Evolutionary conservation across 2,888 invertebrate species (phyloP), one percentile per base, ranked within the genome.

Genomic region (Epinotia nisella): DNA sequence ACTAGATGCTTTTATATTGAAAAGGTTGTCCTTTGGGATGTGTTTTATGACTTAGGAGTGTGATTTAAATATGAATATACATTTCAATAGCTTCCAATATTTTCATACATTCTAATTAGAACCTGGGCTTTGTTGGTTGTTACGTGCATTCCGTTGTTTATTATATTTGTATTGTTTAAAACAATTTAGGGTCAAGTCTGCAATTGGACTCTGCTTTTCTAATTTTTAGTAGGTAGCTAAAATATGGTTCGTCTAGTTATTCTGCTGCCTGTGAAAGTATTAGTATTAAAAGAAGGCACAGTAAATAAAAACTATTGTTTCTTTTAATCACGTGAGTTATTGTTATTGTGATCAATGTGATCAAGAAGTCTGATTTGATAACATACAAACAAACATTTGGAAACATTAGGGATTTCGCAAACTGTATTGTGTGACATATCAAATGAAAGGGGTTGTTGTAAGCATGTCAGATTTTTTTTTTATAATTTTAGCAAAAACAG

Each of bases 21-120:
- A 62, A 21, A 70, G 29, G 19, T 64, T 58, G 13, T 41, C n/a
- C 55, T 19, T 15, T 21, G 10, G 35, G 21, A 41, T 55, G 11
- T 21, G 35, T 19, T 5, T 29, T 24, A 21, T 45, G 15, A 29
- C 7, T 29, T 29, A 7, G 29, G 29, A 10, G 21, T 41, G 45
- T 21, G 61, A 61, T 61, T 61, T 61, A 19, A n/a, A 24, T n/a
- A 15, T 21, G 15, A 15, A 60, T 41, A 41, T 35, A 17, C 39
- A 15, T 24, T 2, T 24, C 15, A 21, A 55, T 55, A 21, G 11
- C 19, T 19, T 55, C 17, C 4, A 51, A 51, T 51, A 51, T 17
- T 17, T 51, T 17, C 17, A 17, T 51, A 2, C 5, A 10, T 21
- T 55, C 55, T 21, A 19, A 13, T 45, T 15, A 15, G 1, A 45